Evolutionary conservation across 2,888 invertebrate genomes (phyloP), one percentile per base, ranked within the genome.

Genomic region (Macaria liturata): DNA sequence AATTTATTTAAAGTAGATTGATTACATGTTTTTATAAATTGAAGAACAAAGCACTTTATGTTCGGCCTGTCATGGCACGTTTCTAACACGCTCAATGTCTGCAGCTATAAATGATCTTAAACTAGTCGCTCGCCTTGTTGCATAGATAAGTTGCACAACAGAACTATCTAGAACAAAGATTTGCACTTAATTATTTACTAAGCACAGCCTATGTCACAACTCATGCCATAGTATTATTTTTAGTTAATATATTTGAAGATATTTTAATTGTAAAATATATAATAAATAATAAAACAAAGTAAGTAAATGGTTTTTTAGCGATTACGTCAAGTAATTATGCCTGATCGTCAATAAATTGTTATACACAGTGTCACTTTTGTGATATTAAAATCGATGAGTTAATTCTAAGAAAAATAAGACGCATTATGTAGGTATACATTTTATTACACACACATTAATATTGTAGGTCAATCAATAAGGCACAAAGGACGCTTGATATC

Each of bases 141-240:
- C 46, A 58, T 59, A 64, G 43, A 20, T 8, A 6, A 32, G 20
- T 20, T 43, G 44, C 59, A 56, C 20, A 51, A 55, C 9, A 4
- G 5, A n/a, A 8, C 42, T 42, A 42, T n/a, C 42, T 42, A 42
- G 34, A 49, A 46, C 48, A 49, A 32, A 30, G 32, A 53, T 46
- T 46, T 58, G 49, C 57, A 57, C 49, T 30, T 50, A 31, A 49
- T 5, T 40, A 46, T 20, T 39, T 39, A 32, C 31, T 44, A n/a
- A 31, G 6, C 20, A 39, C 31, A 52, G 39, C 37, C 20, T 37
- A 42, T 42, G 42, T 9, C 42, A n/a, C 42, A 9, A 42, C 4
- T 42, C 42, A 42, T 42, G 42, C 42, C 4, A 8, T n/a, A n/a
- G 42, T 42, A 42, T 42, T 42, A 42, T 5, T 42, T 37, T 37